Evolutionary conservation across 2,797 vertebrate species (phyloP).

Genomic region (Vipera ursinii): DNA sequence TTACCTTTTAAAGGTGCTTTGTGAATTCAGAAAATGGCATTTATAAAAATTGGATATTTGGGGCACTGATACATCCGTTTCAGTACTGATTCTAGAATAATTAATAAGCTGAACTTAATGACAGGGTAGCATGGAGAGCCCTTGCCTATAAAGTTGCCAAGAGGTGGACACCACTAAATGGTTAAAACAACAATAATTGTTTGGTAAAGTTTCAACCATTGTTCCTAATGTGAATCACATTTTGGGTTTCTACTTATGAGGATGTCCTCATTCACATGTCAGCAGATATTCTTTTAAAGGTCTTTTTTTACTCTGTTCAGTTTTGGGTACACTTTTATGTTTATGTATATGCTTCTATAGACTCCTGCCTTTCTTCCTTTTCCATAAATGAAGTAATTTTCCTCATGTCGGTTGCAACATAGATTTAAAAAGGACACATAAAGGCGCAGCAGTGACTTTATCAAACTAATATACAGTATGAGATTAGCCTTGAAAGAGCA

Average conservation of each 20-base stretch:
- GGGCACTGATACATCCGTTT: not conserved
- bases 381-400: not conserved
- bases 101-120: not conserved
- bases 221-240: not conserved
- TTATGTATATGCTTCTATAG: not conserved
- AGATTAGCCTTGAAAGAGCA: not conserved
- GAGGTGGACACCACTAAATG: not conserved
- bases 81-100: not conserved
- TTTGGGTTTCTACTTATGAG: not conserved
- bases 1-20: constrained; percentile 10
- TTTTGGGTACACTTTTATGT: not conserved
- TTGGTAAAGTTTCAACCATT: not conserved
- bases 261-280: not conserved
- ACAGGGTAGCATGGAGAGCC: not conserved
- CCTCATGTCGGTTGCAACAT: constrained; percentile 20
- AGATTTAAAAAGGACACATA: not conserved
- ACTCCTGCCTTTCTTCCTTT: not conserved
- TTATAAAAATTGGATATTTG: not conserved
- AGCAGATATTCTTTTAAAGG: not conserved
- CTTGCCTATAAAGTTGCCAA: not conserved
- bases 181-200: not conserved
- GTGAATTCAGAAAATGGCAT: not conserved
- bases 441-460: not conserved
- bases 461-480: not conserved
- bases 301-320: not conserved